phyloP scores from a whole-genome alignment of 2,113 vertebrate species.

The Vanacampus margaritifer region DNA sequence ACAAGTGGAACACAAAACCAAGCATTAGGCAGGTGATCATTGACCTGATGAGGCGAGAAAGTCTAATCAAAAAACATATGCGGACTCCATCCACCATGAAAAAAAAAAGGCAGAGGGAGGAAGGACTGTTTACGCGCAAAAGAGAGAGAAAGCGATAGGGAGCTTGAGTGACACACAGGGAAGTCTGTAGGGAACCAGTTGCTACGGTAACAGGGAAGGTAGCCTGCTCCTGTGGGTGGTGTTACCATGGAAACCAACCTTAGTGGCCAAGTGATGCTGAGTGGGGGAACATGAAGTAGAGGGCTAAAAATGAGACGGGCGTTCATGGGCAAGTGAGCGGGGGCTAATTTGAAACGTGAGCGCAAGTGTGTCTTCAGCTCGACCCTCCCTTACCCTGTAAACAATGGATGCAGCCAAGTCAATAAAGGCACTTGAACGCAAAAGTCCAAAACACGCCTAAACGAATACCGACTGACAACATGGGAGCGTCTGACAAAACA shows the following conservation, averaged over 20 bases:
- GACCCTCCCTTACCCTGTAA: neutral
- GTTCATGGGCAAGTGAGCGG: slow-evolving; percentile 32
- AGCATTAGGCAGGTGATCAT: slow-evolving; percentile 21
- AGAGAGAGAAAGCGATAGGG: slow-evolving; percentile 32
- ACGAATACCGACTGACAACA: neutral
- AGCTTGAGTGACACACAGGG: slow-evolving; percentile 63
- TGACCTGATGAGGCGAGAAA: slow-evolving; percentile 22
- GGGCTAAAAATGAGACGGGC: slow-evolving; percentile 32
- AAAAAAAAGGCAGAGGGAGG: slow-evolving; percentile 23
- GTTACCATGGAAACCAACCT: slow-evolving; percentile 77
- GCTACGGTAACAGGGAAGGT: slow-evolving; percentile 79
- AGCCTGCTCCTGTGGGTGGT: slow-evolving; percentile 75
- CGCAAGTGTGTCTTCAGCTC: neutral
- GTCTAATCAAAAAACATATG: slow-evolving; percentile 40
- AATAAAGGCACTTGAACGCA: neutral
- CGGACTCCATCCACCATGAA: slow-evolving; percentile 40
- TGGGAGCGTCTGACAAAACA: neutral
- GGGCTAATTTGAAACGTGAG: slow-evolving; percentile 12
- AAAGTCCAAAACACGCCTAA: neutral
- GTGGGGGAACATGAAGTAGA: slow-evolving; percentile 46
- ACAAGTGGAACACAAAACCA: slow-evolving; percentile 25
- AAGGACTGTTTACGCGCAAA: slow-evolving; percentile 27
- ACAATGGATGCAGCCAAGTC: no score
- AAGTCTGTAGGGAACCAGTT: slow-evolving; percentile 78
- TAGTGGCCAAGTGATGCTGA: slow-evolving; percentile 73